phyloP scores from a whole-genome alignment of 2,797 vertebrate species.

The Hydrophis major region DNA sequence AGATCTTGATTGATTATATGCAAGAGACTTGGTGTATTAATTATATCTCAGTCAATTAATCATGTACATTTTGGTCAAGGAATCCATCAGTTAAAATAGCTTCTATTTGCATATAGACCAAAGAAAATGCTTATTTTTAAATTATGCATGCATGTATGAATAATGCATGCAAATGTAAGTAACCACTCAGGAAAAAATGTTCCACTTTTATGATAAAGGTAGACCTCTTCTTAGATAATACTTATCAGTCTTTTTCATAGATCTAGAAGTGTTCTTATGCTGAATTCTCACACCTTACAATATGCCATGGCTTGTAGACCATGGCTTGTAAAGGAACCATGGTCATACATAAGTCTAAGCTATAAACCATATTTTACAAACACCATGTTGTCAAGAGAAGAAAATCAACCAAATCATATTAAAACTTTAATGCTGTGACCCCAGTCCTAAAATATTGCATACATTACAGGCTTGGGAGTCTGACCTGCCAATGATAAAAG shows the following conservation, averaged over 20 bases:
- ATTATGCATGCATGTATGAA: background rate
- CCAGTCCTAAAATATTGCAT: background rate
- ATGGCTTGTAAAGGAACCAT: background rate
- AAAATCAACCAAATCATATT: background rate
- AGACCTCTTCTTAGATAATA: background rate
- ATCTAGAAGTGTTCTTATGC: background rate
- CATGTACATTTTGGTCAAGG: slow-evolving; percentile 1
- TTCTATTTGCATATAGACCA: background rate
- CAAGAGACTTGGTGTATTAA: background rate
- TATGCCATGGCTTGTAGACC: background rate
- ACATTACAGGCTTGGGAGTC: background rate
- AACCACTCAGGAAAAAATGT: background rate
- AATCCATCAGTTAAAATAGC: background rate
- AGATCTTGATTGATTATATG: background rate
- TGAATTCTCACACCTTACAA: background rate
- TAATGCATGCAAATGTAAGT: background rate
- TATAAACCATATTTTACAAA: background rate
- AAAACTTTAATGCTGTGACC: background rate
- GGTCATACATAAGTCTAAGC: background rate
- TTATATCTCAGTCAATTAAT: slow-evolving; percentile 10
- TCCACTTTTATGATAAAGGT: background rate
- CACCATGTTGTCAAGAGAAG: background rate
- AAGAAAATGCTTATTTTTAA: background rate
- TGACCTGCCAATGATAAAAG: background rate
- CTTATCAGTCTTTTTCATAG: background rate